phyloP scores from a whole-genome alignment of 2,797 vertebrate genomes.

The Clarias pachynema region DNA sequence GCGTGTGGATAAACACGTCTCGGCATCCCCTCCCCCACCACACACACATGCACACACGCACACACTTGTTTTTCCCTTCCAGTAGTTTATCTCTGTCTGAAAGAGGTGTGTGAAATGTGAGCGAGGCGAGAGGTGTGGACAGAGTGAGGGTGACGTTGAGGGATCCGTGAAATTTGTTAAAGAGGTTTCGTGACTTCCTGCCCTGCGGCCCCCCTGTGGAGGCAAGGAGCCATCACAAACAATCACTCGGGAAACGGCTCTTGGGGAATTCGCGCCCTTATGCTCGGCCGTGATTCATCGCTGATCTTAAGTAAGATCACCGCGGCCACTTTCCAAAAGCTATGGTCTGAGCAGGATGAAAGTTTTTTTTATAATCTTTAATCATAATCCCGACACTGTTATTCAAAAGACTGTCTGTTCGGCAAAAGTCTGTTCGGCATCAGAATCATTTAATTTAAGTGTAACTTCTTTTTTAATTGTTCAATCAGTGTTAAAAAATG shows the following conservation, averaged over 20 bases:
- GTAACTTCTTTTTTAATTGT: not conserved
- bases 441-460: no score
- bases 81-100: slow-evolving; percentile 25
- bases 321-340: slow-evolving; percentile 39
- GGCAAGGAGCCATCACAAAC: slow-evolving; percentile 55
- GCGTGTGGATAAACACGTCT: slow-evolving; percentile 51
- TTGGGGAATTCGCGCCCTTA: slow-evolving; percentile 37
- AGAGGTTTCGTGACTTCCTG: slow-evolving; percentile 29
- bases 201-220: slow-evolving; percentile 56
- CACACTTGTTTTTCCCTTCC: not conserved
- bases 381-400: slow-evolving; percentile 10
- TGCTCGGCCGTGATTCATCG: slow-evolving; percentile 43
- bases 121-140: slow-evolving; percentile 34
- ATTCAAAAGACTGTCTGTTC: not conserved
- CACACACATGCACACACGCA: slow-evolving; percentile 13
- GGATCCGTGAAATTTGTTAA: slow-evolving; percentile 52
- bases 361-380: slow-evolving; percentile 29
- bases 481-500: slow-evolving; percentile 13
- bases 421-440: not conserved
- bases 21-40: not conserved
- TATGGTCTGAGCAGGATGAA: slow-evolving; percentile 36
- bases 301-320: slow-evolving; percentile 45
- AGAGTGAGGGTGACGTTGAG: slow-evolving; percentile 34
- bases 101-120: slow-evolving; percentile 14
- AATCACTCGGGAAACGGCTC: slow-evolving; percentile 37